Evolutionary conservation across 2,888 invertebrate species (phyloP).

Genomic region (Caenorhabditis sp.): DNA sequence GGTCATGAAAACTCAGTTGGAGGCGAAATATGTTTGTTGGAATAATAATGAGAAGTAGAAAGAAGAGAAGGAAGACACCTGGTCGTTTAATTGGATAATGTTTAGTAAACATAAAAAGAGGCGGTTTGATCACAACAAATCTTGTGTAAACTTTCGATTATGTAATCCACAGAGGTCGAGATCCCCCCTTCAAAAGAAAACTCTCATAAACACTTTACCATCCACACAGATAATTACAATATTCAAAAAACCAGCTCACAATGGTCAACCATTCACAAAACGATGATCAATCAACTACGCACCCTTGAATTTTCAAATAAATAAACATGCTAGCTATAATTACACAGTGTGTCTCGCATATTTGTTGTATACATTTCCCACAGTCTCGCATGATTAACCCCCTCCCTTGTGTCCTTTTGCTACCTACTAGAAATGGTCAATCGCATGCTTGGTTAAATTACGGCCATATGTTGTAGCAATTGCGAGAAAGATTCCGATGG

Average conservation of each 20-base stretch:
- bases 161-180: neutral
- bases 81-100: neutral
- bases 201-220: neutral
- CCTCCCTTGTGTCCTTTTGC: no score
- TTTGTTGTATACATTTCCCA: constrained; percentile 1
- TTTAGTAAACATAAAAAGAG: neutral
- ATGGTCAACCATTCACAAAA: neutral
- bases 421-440: no score
- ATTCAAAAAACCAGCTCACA: neutral
- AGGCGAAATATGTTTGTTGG: neutral
- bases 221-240: neutral
- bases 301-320: no score
- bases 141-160: neutral
- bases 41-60: neutral
- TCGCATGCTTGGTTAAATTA: neutral
- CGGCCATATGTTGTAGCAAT: neutral
- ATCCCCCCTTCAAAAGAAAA: no score
- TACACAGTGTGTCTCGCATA: neutral
- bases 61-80: neutral
- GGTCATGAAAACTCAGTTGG: neutral
- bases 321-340: neutral
- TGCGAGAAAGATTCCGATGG: neutral
- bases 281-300: no score
- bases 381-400: neutral
- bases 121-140: neutral